Evolutionary conservation across 1,140 invertebrate genomes (phyloP).

Genomic region (Sogatella furcifera): DNA sequence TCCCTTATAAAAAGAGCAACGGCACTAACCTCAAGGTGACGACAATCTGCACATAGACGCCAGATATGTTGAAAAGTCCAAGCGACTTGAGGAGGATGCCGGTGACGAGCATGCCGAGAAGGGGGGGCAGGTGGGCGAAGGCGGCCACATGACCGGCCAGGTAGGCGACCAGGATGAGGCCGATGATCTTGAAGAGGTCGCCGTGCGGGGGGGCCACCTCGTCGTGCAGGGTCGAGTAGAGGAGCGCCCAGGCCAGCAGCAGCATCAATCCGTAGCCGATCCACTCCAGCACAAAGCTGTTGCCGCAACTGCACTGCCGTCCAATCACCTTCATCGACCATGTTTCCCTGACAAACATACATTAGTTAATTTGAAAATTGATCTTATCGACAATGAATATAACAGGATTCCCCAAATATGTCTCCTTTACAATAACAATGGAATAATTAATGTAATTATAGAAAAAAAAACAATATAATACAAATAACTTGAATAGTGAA

Average conservation of each 20-base stretch:
- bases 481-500: no score
- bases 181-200: conserved; percentile 21
- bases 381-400: no score
- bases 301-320: not conserved
- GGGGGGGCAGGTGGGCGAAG: conserved; percentile 18
- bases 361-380: no score
- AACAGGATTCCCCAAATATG: no score
- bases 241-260: conserved; percentile 1
- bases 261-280: not conserved
- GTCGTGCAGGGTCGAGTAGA: not conserved
- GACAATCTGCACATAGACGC: conserved; percentile 20
- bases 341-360: not conserved
- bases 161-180: conserved; percentile 20
- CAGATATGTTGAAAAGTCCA: conserved; percentile 23
- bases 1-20: no score
- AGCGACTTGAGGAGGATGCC: conserved; percentile 23
- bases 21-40: conserved; percentile 18
- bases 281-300: not conserved
- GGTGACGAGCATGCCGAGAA: conserved; percentile 26
- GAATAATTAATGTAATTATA: no score
- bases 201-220: conserved; percentile 19
- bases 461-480: no score
- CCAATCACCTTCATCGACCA: not conserved
- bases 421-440: no score
- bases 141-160: conserved; percentile 15